Percentiles rank a stretch among this genome's conserved stretches.
Conservation (phyloP, 1,140 invertebrate species). For the Conus ventricosus region DNA sequence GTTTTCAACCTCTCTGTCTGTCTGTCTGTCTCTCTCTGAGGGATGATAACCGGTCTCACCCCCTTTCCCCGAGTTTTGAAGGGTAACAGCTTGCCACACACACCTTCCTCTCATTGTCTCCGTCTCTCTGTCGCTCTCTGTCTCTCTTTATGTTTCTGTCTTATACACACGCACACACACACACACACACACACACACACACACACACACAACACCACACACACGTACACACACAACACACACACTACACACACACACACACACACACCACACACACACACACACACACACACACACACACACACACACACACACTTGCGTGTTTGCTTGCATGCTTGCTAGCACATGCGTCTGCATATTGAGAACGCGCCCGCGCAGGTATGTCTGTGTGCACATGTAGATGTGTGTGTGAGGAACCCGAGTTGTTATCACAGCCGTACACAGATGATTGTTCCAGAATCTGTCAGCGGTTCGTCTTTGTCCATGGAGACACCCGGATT, state of each 20-base stretch:
- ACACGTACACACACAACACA: neutral
- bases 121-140: too few relatives aligned
- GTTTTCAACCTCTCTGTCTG: too few relatives aligned
- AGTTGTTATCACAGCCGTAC: neutral
- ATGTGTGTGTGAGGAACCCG: too few relatives aligned
- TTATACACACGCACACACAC: neutral
- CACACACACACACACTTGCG: neutral
- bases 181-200: neutral
- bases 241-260: neutral
- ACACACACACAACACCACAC: too few relatives aligned
- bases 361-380: neutral
- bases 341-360: neutral
- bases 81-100: too few relatives aligned
- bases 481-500: neutral
- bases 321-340: neutral
- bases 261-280: neutral
- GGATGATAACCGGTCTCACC: too few relatives aligned
- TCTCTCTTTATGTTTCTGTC: too few relatives aligned
- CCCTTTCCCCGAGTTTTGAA: too few relatives aligned
- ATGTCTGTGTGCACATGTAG: too few relatives aligned
- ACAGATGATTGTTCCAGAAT: neutral
- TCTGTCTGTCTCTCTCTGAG: too few relatives aligned
- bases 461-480: neutral
- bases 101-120: too few relatives aligned
- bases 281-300: conserved; percentile 10